A percentile compares a stretch with the other conserved stretches of the same genome.
phyloP scores from a whole-genome alignment of 2,888 invertebrate species.

The Julus scanicus region DNA sequence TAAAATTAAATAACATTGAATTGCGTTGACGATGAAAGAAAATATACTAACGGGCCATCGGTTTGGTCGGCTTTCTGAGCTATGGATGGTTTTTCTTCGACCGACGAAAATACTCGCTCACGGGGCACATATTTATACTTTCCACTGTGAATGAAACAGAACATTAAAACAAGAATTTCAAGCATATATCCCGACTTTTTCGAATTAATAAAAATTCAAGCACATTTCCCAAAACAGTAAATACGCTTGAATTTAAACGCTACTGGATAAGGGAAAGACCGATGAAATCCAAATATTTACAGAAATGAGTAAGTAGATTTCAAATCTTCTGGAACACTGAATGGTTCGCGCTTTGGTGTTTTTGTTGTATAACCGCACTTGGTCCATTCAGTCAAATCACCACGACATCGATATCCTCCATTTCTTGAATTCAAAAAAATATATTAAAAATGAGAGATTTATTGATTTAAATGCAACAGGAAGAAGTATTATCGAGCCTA shows the following conservation, averaged over 20 bases:
- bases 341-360: conserved; percentile 78
- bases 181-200: no score
- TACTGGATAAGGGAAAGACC: not conserved
- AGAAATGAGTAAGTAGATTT: conserved; percentile 72
- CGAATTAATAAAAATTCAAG: no score
- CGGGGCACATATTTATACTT: conserved; percentile 66
- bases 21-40: not conserved
- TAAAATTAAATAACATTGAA: not conserved
- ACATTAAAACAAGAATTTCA: not conserved
- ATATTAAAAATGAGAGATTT: conserved; percentile 56
- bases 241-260: no score
- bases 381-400: conserved; percentile 87
- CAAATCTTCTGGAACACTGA: conserved; percentile 76
- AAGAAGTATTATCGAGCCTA: conserved; percentile 58
- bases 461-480: not conserved
- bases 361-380: conserved; percentile 81
- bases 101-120: conserved; percentile 64
- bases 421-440: conserved; percentile 62
- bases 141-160: conserved; percentile 63
- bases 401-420: conserved; percentile 85
- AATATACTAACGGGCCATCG: conserved; percentile 48
- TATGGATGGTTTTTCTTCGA: conserved; percentile 49
- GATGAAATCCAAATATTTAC: conserved; percentile 62
- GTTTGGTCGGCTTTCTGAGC: not conserved
- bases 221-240: no score